phyloP scores from a whole-genome alignment of 2,113 vertebrate species.

The Lepisosteus oculatus region DNA sequence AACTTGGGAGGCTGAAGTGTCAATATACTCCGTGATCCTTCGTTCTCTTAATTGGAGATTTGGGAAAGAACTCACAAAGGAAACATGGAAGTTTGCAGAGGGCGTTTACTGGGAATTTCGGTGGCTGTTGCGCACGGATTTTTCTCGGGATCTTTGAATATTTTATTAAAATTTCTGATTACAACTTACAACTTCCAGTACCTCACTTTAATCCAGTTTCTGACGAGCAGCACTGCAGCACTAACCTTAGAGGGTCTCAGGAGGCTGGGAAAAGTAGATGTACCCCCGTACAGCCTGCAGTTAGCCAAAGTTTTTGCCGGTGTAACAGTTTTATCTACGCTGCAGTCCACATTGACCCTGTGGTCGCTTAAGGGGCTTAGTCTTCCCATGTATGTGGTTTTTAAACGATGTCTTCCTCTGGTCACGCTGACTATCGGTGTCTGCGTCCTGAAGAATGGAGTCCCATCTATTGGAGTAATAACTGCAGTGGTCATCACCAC shows the following conservation, averaged over 20 bases:
- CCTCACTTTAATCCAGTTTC: constrained; percentile 89
- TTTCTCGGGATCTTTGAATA: constrained; percentile 91
- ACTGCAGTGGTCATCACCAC: constrained; percentile 88
- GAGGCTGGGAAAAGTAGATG: constrained; percentile 70
- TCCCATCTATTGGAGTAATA: constrained; percentile 81
- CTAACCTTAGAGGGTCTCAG: constrained; percentile 81
- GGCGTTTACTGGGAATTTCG: constrained; percentile 77
- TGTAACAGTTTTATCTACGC: constrained; percentile 82
- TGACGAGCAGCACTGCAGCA: constrained; percentile 82
- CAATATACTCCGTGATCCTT: neutral
- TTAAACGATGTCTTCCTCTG: constrained; percentile 93
- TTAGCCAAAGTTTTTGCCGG: constrained; percentile 83
- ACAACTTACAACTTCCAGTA: constrained; percentile 80
- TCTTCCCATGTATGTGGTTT: constrained; percentile 95
- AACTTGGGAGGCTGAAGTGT: constrained; percentile 10
- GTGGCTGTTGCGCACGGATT: constrained; percentile 92
- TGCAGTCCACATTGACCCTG: constrained; percentile 92
- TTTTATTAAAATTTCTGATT: constrained; percentile 91
- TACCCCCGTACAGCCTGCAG: constrained; percentile 80
- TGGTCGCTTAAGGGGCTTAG: constrained; percentile 92
- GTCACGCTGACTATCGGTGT: constrained; percentile 87
- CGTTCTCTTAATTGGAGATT: constrained; percentile 16
- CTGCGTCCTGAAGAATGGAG: constrained; percentile 82
- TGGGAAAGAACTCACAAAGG: neutral
- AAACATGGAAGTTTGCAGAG: constrained; percentile 62